Percentiles rank a stretch among this genome's conserved stretches.
Conservation (phyloP, 2,888 invertebrate genomes). For the Scaptomyza tumidula region DNA sequence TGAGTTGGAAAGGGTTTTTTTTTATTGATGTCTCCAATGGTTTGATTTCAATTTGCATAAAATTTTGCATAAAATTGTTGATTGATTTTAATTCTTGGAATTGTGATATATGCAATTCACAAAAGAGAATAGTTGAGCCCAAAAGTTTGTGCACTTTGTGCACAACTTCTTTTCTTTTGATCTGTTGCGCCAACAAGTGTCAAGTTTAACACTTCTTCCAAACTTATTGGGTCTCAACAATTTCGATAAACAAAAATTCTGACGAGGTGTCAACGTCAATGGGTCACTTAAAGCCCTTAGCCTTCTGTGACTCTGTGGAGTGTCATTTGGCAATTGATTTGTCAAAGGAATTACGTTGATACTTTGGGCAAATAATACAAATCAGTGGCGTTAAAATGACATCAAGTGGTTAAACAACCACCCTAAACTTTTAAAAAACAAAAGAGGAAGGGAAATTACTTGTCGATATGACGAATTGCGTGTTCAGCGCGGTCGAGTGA, state of each 20-base stretch:
- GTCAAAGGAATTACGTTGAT: constrained; percentile 75
- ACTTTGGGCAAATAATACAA: constrained; percentile 68
- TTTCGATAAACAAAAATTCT: constrained; percentile 47
- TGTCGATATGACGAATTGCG: constrained; percentile 11
- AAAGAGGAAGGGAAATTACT: constrained; percentile 13
- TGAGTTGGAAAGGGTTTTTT: neutral
- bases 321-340: constrained; percentile 68
- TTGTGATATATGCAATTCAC: neutral
- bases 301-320: constrained; percentile 57
- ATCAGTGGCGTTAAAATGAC: constrained; percentile 69
- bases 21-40: constrained; percentile 30
- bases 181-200: constrained; percentile 64
- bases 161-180: constrained; percentile 53
- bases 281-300: constrained; percentile 55
- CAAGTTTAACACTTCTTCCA: constrained; percentile 33
- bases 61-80: constrained; percentile 28
- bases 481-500: constrained; percentile 33
- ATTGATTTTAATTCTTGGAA: constrained; percentile 31
- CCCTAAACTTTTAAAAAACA: constrained; percentile 36
- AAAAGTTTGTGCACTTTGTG: constrained; percentile 4
- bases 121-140: constrained; percentile 6
- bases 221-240: constrained; percentile 42
- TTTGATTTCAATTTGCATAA: constrained; percentile 25
- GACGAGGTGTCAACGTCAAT: constrained; percentile 55
- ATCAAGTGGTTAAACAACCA: constrained; percentile 68